Evolutionary conservation across 2,888 invertebrate species (phyloP), one percentile per base, ranked within the genome.

Genomic region (Unio pictorum): DNA sequence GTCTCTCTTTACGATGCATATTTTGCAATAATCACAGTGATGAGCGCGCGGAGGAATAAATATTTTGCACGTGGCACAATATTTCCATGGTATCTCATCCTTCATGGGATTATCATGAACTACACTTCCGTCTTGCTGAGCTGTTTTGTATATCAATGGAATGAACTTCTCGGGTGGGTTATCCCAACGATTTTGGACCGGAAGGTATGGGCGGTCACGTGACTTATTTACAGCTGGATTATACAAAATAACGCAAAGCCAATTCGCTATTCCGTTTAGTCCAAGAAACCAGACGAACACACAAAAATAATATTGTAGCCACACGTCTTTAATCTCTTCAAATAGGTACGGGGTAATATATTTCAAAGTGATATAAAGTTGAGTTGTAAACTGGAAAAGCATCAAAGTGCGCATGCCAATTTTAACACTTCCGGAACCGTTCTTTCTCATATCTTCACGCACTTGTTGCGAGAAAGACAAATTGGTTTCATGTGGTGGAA

Each of bases 1-100:
- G 70, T 88, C 87, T 15, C 86, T 73, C 59, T 84, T 85, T 54
- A 84, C 66, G 3, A 87, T 82, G 72, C 88, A 88, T 45, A 63
- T 77, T 62, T 81, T 68, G 73, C 88, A 88, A 23, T 81, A 67
- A 23, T 73, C 65, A 68, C 87, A 87, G 71, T 87, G 86, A 67
- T 86, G 85, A 18, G 83, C 66, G 28, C 86, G 74, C 1, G 79
- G 81, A 0, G 85, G 83, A 1, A 74, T 71, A 18, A 71, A 62
- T 55, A 76, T 68, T 64, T 82, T 69, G 67, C 87, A 86, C 1
- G 45, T 60, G 7, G 68, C 69, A 65, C 87, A 87, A 57, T 70
- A 80, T 20, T 69, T 75, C 78, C 45, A 45, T 45, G 45, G 45
- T 45, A 45, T 11, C 15, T 11, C 45, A 45, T 45, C 45, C 4